phyloP scores from a whole-genome alignment of 2,113 vertebrate genomes.

The Nothoprocta pentlandii region DNA sequence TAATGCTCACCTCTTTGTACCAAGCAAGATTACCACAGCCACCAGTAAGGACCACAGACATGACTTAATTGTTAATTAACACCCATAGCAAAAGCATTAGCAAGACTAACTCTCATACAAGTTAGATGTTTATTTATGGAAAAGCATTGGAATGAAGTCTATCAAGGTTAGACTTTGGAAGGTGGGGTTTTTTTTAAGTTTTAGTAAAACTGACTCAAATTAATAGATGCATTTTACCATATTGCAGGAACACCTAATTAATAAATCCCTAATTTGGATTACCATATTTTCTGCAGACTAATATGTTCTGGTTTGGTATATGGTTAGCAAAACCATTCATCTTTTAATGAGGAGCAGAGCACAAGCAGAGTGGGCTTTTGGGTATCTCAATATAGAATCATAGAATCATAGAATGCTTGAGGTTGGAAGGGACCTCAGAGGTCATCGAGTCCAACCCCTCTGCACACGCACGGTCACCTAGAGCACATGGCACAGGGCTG shows the following conservation, averaged over 20 bases:
- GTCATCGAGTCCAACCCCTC: too few relatives aligned
- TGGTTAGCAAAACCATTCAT: neutral
- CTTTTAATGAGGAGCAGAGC: neutral
- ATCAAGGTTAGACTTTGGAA: neutral
- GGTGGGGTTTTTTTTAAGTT: neutral
- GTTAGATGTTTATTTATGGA: constrained; percentile 3
- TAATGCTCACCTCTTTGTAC: constrained; percentile 46
- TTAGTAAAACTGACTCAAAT: neutral
- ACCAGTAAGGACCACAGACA: constrained; percentile 28
- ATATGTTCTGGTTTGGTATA: neutral
- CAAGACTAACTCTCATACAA: neutral
- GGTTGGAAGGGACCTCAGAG: too few relatives aligned
- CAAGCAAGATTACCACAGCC: constrained; percentile 56
- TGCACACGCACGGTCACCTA: too few relatives aligned
- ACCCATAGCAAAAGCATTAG: neutral
- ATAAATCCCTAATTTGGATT: neutral
- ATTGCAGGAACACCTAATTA: neutral
- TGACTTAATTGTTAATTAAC: constrained; percentile 38
- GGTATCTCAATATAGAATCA: neutral
- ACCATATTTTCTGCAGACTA: neutral
- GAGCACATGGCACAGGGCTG: too few relatives aligned
- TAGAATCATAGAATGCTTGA: too few relatives aligned
- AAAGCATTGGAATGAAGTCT: neutral
- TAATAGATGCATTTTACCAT: neutral
- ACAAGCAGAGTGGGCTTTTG: neutral